A percentile compares a stretch with the other conserved stretches of the same genome.
Evolutionary conservation across 2,797 vertebrate species (phyloP).

Genomic region (Alca torda): DNA sequence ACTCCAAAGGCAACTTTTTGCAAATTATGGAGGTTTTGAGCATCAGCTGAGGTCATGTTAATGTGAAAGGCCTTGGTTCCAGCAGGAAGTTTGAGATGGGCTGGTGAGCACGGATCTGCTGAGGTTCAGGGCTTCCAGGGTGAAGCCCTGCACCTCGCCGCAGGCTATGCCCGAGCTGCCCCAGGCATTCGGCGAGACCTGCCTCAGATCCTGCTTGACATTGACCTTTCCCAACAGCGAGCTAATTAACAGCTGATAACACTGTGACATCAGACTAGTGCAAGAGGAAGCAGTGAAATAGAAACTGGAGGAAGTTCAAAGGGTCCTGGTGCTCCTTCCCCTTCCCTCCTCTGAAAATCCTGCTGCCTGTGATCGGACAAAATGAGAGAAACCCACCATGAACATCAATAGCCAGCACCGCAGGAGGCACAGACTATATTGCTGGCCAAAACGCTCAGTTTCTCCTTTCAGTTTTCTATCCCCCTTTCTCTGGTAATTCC

Average conservation of each 20-base stretch:
- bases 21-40: neutral
- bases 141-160: neutral
- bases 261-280: neutral
- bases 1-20: neutral
- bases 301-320: neutral
- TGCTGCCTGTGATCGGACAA: neutral
- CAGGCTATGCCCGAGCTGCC: accelerated
- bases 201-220: neutral
- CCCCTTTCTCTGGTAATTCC: neutral
- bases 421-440: neutral
- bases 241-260: neutral
- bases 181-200: neutral
- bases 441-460: neutral
- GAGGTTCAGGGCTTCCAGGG: neutral
- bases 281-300: neutral
- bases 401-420: neutral
- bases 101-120: neutral
- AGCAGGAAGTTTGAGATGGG: neutral
- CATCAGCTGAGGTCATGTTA: neutral
- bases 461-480: neutral
- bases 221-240: neutral
- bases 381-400: neutral
- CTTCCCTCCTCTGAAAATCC: neutral
- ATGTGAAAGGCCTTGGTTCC: neutral
- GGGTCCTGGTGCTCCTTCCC: neutral